Evolutionary conservation across 2,888 invertebrate species (phyloP).

Genomic region (Orthosia gracilis): DNA sequence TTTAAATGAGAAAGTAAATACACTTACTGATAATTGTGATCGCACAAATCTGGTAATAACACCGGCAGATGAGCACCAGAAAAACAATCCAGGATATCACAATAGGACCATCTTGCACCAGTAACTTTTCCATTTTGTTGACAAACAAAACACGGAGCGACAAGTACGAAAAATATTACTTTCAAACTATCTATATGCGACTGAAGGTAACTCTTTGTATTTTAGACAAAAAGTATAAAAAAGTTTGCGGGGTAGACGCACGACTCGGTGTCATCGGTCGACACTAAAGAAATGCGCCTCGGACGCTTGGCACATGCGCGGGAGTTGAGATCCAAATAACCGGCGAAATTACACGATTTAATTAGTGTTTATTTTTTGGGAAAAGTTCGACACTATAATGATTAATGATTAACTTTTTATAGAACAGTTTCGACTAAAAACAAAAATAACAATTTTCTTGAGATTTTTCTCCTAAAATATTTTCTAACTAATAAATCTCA

Average conservation of each 20-base stretch:
- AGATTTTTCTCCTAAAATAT: background rate
- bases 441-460: background rate
- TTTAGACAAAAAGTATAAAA: constrained; percentile 62
- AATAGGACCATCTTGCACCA: constrained; percentile 86
- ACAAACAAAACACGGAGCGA: constrained; percentile 60
- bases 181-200: constrained; percentile 50
- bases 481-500: constrained; percentile 6
- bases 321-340: constrained; percentile 82
- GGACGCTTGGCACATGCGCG: constrained; percentile 86
- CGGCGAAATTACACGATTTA: constrained; percentile 78
- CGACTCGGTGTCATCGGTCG: constrained; percentile 87
- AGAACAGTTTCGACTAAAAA: constrained; percentile 11
- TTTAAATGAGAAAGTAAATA: constrained; percentile 15
- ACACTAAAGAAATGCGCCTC: constrained; percentile 85
- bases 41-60: constrained; percentile 84
- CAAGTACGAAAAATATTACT: constrained; percentile 30
- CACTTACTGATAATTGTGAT: constrained; percentile 74
- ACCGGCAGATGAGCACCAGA: constrained; percentile 84
- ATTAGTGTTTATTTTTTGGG: constrained; percentile 70
- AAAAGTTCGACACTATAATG: constrained; percentile 61
- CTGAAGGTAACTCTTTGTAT: constrained; percentile 55
- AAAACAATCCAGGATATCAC: constrained; percentile 88
- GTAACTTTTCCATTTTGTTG: constrained; percentile 78
- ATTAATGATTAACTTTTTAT: constrained; percentile 28
- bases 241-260: constrained; percentile 82